These are phyloP conservation scores for Gymnogyps californianus DNA, from an alignment of 2,113 vertebrate species.

Conservation along the genomic window DNA sequence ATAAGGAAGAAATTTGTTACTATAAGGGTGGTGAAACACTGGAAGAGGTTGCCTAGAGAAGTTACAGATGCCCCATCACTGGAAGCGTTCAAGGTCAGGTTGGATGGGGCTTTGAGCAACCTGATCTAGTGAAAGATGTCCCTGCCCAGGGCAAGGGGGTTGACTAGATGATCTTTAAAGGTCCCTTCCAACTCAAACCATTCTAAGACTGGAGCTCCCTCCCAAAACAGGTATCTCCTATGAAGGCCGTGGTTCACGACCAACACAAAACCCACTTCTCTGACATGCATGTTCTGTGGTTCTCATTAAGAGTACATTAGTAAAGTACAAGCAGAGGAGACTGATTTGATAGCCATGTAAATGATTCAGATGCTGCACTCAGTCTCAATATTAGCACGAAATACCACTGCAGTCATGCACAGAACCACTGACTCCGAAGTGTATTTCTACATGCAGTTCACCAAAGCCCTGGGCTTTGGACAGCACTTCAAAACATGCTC, in stretches of 20 bases:
- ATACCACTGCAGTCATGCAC: neutral
- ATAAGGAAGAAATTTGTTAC: neutral
- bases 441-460: neutral
- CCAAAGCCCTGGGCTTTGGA: neutral
- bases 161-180: neutral
- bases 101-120: neutral
- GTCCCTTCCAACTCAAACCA: neutral
- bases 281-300: neutral
- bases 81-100: neutral
- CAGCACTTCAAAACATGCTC: neutral
- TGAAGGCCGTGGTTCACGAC: neutral
- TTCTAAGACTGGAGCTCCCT: neutral
- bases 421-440: neutral
- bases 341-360: neutral
- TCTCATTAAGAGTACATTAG: neutral
- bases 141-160: neutral
- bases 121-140: neutral
- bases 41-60: neutral
- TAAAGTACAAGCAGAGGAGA: neutral
- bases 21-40: neutral
- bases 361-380: neutral
- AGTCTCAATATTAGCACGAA: neutral
- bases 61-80: rapidly evolving
- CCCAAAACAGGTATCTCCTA: neutral
- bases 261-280: neutral